These are phyloP conservation scores for Isurus oxyrinchus DNA, from an alignment of 2,113 vertebrate genomes.

Conservation along the genomic window DNA sequence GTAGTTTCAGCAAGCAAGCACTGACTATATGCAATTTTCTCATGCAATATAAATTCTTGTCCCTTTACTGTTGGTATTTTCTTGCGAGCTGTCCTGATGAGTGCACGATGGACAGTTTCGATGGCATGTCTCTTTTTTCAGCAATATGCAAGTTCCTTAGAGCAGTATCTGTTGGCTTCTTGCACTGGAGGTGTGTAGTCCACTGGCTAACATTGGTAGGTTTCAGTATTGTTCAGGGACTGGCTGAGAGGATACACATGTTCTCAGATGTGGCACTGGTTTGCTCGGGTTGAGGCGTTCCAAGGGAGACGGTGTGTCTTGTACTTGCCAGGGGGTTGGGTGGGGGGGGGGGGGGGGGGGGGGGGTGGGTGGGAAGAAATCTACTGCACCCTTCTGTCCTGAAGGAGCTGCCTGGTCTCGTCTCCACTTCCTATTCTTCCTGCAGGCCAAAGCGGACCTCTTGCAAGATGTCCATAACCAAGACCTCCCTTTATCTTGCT, in stretches of 20 bases:
- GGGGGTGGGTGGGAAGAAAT: background rate
- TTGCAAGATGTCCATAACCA: background rate
- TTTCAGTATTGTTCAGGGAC: background rate
- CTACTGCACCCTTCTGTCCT: background rate
- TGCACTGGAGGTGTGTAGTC: background rate
- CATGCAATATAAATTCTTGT: no score
- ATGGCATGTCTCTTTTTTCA: no score
- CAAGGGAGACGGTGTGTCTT: background rate
- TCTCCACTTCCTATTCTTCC: background rate
- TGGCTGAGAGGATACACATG: background rate
- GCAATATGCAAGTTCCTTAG: no score
- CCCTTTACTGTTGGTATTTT: no score
- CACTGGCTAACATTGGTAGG: background rate
- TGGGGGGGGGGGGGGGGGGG: no score
- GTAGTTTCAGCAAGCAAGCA: background rate
- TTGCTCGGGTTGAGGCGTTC: no score
- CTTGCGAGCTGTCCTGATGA: no score
- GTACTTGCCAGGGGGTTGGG: no score
- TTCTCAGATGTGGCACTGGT: background rate
- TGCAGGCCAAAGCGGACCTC: background rate
- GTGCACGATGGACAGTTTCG: no score
- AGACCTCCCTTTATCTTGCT: background rate
- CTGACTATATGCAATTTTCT: background rate
- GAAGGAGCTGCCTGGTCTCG: background rate
- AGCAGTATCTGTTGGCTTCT: background rate